phyloP scores from a whole-genome alignment of 2,888 invertebrate species.

The Hybos culiciformis region DNA sequence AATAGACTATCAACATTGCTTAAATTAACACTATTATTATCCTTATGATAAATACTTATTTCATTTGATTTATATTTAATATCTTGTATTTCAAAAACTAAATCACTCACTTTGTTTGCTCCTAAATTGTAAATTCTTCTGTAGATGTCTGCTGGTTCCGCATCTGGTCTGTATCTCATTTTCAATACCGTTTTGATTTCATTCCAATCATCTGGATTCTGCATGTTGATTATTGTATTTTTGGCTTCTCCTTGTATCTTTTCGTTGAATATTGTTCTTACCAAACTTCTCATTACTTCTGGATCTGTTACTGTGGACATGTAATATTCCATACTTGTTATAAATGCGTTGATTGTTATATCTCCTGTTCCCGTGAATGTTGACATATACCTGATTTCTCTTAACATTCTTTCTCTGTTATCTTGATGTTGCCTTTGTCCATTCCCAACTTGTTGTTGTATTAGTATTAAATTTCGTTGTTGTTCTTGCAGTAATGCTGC shows the following conservation, averaged over 20 bases:
- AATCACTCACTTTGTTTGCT: slow-evolving; percentile 2
- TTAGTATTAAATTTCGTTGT: not conserved
- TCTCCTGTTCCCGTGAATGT: not conserved
- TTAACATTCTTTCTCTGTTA: not conserved
- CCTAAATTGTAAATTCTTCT: not conserved
- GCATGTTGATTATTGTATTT: not conserved
- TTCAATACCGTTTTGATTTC: not conserved
- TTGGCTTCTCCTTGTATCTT: slow-evolving; percentile 4
- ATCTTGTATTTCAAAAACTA: not conserved
- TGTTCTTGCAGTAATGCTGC: not conserved
- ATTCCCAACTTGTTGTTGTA: not conserved
- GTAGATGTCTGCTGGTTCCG: slow-evolving; percentile 1
- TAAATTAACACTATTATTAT: not conserved
- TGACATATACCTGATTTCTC: not conserved
- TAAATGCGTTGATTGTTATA: not conserved
- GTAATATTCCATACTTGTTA: not conserved
- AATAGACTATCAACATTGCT: slow-evolving; percentile 6
- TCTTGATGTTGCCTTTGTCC: not conserved
- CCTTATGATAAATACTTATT: slow-evolving; percentile 2
- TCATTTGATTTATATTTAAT: slow-evolving; percentile 6
- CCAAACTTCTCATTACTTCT: not conserved
- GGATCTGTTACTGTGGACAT: not conserved
- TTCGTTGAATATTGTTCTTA: not conserved
- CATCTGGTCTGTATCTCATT: slow-evolving; percentile 1
- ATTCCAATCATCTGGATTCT: not conserved